Evolutionary conservation across 2,888 invertebrate genomes (phyloP).

Genomic region (Rhagium mordax): DNA sequence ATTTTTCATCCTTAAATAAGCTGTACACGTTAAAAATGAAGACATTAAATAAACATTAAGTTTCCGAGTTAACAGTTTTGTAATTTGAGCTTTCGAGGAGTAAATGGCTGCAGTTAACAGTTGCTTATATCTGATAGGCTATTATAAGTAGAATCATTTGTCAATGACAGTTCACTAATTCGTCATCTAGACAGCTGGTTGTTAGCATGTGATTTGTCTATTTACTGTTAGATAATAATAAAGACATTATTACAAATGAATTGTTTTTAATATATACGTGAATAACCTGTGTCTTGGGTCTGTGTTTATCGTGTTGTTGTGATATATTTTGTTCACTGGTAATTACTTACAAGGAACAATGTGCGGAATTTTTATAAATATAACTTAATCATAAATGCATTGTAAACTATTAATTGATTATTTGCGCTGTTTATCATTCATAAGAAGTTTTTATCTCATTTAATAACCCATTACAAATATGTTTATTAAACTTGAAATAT

Average conservation of each 20-base stretch:
- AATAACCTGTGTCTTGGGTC: slow-evolving; percentile 15
- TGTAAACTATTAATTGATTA: slow-evolving; percentile 4
- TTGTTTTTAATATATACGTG: slow-evolving; percentile 22
- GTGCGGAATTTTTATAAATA: background rate
- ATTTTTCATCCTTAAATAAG: slow-evolving; percentile 22
- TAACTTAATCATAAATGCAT: slow-evolving; percentile 11
- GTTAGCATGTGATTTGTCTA: slow-evolving; percentile 40
- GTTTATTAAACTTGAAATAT: background rate
- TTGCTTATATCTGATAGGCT: slow-evolving; percentile 38
- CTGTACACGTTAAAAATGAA: slow-evolving; percentile 30
- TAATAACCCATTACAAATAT: background rate
- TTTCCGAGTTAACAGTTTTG: slow-evolving; percentile 26
- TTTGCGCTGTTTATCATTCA: background rate
- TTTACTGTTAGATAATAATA: slow-evolving; percentile 33
- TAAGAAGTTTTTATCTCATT: background rate
- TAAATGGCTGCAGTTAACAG: slow-evolving; percentile 36
- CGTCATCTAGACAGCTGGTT: slow-evolving; percentile 36
- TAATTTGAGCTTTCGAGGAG: slow-evolving; percentile 37
- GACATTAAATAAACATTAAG: slow-evolving; percentile 39
- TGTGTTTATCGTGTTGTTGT: slow-evolving; percentile 23
- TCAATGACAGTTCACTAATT: slow-evolving; percentile 37
- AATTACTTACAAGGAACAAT: slow-evolving; percentile 18
- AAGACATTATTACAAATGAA: slow-evolving; percentile 34
- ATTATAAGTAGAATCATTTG: slow-evolving; percentile 36
- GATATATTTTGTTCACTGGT: slow-evolving; percentile 27